Conservation (phyloP, 1,140 invertebrate species). For the Aethina tumida region DNA sequence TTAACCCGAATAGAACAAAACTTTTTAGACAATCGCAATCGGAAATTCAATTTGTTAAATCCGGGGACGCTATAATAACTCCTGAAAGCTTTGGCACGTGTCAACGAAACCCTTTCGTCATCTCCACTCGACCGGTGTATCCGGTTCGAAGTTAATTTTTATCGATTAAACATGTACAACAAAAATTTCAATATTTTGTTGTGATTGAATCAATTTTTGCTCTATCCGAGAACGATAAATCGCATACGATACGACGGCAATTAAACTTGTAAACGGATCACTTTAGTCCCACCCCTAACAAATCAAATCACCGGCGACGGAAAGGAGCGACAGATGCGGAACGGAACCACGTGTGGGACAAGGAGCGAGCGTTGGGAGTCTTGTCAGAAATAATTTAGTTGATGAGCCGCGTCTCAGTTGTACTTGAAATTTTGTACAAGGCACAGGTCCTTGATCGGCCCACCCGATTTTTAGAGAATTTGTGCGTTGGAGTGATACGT, state of each 20-base stretch:
- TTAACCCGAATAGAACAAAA: too few species aligned
- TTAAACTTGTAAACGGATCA: conserved; percentile 13
- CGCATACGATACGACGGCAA: conserved; percentile 16
- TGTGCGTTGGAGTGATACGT: conserved; percentile 2
- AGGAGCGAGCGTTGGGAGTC: conserved; percentile 17
- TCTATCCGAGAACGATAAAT: too few species aligned
- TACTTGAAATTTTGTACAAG: too few species aligned
- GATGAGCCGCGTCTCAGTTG: too few species aligned
- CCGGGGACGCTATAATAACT: too few species aligned
- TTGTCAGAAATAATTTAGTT: too few species aligned
- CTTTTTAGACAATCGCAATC: too few species aligned
- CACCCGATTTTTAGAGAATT: conserved; percentile 14
- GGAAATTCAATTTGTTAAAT: too few species aligned
- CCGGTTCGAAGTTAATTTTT: conserved; percentile 3
- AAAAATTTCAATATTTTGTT: background rate
- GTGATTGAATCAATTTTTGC: too few species aligned
- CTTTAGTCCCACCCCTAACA: conserved; percentile 22
- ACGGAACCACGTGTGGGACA: background rate
- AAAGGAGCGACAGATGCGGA: conserved; percentile 9
- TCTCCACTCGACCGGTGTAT: too few species aligned
- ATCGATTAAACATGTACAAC: conserved; percentile 9
- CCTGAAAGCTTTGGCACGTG: too few species aligned
- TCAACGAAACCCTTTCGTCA: too few species aligned
- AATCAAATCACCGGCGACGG: conserved; percentile 16
- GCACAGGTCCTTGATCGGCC: conserved; percentile 9